These are phyloP conservation scores for Diabrotica balteata DNA, from an alignment of 2,888 invertebrate genomes.

Conservation along the genomic window DNA sequence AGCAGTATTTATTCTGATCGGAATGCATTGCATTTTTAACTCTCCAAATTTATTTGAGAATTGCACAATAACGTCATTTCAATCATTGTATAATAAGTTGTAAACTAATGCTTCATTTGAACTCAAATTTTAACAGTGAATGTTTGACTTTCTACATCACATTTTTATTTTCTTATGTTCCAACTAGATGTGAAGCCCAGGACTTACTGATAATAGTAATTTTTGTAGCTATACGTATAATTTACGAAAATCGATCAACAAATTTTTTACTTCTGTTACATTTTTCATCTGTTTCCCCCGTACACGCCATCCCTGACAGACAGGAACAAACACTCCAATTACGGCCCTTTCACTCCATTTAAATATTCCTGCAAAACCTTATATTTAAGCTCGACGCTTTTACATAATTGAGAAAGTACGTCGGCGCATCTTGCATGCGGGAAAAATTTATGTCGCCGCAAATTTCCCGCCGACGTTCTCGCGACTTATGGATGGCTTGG, in stretches of 20 bases:
- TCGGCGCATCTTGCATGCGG: conserved; percentile 30
- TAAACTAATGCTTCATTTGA: too few species aligned
- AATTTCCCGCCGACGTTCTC: conserved; percentile 10
- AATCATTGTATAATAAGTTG: too few species aligned
- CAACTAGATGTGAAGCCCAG: too few species aligned
- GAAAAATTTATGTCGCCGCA: conserved; percentile 17
- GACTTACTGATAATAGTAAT: background rate
- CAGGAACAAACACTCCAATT: conserved; percentile 45
- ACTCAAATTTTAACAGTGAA: too few species aligned
- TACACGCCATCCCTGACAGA: conserved; percentile 5
- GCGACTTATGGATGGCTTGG: background rate
- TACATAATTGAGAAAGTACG: conserved; percentile 42
- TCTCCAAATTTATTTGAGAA: too few species aligned
- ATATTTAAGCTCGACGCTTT: conserved; percentile 40
- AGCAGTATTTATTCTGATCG: too few species aligned
- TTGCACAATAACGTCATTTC: too few species aligned
- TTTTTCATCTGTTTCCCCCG: background rate
- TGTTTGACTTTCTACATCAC: too few species aligned
- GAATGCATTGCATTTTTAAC: too few species aligned
- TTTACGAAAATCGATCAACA: background rate
- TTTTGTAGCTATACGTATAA: background rate
- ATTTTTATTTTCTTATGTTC: too few species aligned
- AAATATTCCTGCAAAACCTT: conserved; percentile 42
- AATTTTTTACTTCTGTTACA: too few species aligned
- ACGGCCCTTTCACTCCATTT: conserved; percentile 40